Evolutionary conservation across 2,888 invertebrate species (phyloP), one percentile per base, ranked within the genome.

Genomic region (Furcula furcula): DNA sequence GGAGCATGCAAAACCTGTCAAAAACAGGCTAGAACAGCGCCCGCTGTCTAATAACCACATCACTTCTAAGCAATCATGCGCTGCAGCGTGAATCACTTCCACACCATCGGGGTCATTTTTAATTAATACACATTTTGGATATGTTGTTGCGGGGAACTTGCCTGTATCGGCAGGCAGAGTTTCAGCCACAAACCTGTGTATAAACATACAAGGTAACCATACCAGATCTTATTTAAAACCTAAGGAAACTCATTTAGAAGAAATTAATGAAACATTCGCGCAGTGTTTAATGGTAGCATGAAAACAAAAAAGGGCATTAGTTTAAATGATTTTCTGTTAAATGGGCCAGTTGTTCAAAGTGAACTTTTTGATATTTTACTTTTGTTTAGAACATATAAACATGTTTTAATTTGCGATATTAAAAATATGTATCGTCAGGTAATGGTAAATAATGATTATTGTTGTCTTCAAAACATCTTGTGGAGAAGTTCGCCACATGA

Each of bases 331-430:
- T 16, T 48, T 7, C 21, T 40, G 9, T 12, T 49, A 19, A 49
- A 49, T 40, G 45, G 45, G 5, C 40, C 36, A 2, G 32, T 35
- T 18, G 44, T 50, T 1, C 44, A 50, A 23, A 37, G 20, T 1
- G 46, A 46, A 7, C 25, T 50, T 2, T 40, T 50, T 33, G 40
- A 44, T 32, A 38, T 50, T 16, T 14, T 50, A 7, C 7, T 44
- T 6, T 16, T 39, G 10, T 40, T 30, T 20, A 33, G 46, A 34
- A 5, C 36, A 10, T 30, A 29, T 6, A 20, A 40, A 14, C 32
- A 25, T 16, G 18, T 32, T 1, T 32, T 46, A 18, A 23, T 28
- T 10, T 29, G 32, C 15, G 50, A 46, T 11, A 42, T 46, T 6
- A 30, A 35, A 33, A 26, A 14, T n/a, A 26, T 26, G 25, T 26